These are phyloP conservation scores for Drosophila auraria DNA, from an alignment of 1,140 invertebrate genomes.

Conservation along the genomic window DNA sequence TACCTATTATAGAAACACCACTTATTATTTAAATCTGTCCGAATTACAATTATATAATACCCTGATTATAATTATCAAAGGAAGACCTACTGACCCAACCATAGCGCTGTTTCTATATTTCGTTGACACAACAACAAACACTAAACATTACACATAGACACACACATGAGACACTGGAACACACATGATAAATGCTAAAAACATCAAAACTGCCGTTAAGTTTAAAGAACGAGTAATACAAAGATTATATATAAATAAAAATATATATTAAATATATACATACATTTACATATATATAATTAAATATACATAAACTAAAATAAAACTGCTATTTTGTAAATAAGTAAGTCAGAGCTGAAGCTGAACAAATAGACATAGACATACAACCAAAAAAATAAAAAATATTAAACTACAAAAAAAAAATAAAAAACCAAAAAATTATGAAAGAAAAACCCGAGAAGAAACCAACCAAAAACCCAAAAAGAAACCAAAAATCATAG, in stretches of 20 bases:
- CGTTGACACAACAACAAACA: constrained; percentile 37
- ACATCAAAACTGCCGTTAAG: constrained; percentile 84
- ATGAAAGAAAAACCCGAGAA: neutral
- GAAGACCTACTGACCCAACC: neutral
- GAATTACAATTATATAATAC: neutral
- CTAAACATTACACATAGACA: constrained; percentile 54
- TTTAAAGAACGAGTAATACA: constrained; percentile 77
- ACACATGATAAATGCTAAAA: constrained; percentile 69
- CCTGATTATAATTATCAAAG: neutral
- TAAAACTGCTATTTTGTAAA: constrained; percentile 79
- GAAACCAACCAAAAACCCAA: constrained; percentile 14
- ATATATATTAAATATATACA: constrained; percentile 64
- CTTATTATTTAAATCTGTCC: neutral
- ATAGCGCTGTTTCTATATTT: constrained; percentile 36
- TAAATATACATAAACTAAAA: constrained; percentile 68
- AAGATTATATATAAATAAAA: constrained; percentile 65
- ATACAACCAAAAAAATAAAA: constrained; percentile 39
- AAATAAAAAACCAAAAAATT: constrained; percentile 12
- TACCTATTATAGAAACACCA: neutral
- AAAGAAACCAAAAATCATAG: constrained; percentile 46
- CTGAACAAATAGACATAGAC: constrained; percentile 76
- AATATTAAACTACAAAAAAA: constrained; percentile 33
- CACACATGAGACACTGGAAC: constrained; percentile 26
- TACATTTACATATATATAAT: constrained; percentile 63
- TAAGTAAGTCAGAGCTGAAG: constrained; percentile 75